A percentile compares a stretch with the other conserved stretches of the same genome.
phyloP scores from a whole-genome alignment of 2,888 invertebrate species.

The Parnassius mnemosyne region DNA sequence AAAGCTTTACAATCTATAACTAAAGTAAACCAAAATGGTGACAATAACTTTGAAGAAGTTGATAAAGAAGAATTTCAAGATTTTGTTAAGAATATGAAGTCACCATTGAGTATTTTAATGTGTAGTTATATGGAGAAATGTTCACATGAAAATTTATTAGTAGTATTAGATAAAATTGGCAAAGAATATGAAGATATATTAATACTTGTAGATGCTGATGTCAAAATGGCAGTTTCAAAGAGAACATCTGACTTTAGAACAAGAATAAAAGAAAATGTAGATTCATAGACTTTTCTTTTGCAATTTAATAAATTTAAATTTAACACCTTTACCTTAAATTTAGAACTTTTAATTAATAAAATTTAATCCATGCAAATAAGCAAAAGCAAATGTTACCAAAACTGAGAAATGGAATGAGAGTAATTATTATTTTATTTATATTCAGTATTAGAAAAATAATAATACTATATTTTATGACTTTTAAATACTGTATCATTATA shows the following conservation, averaged over 20 bases:
- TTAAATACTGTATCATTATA: no score
- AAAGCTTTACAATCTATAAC: constrained; percentile 46
- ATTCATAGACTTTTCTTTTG: constrained; percentile 41
- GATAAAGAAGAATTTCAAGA: constrained; percentile 50
- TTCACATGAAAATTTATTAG: constrained; percentile 48
- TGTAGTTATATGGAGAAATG: constrained; percentile 59
- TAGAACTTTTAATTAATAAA: no score
- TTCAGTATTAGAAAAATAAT: no score
- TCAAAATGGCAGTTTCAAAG: constrained; percentile 44
- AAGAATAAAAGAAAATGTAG: constrained; percentile 54
- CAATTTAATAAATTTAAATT: no score
- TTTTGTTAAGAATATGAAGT: constrained; percentile 53
- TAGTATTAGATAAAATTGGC: constrained; percentile 49
- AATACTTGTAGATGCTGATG: constrained; percentile 42
- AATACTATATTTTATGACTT: no score
- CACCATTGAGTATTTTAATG: constrained; percentile 50
- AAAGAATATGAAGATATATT: constrained; percentile 55
- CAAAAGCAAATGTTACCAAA: no score
- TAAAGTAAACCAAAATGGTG: constrained; percentile 48
- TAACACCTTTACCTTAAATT: no score
- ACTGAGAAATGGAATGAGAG: no score
- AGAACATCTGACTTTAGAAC: constrained; percentile 52
- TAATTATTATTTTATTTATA: no score
- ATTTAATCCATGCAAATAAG: no score
- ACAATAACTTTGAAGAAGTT: constrained; percentile 51